Evolutionary conservation across 2,888 invertebrate genomes (phyloP).

Genomic region (Brenthis ino): DNA sequence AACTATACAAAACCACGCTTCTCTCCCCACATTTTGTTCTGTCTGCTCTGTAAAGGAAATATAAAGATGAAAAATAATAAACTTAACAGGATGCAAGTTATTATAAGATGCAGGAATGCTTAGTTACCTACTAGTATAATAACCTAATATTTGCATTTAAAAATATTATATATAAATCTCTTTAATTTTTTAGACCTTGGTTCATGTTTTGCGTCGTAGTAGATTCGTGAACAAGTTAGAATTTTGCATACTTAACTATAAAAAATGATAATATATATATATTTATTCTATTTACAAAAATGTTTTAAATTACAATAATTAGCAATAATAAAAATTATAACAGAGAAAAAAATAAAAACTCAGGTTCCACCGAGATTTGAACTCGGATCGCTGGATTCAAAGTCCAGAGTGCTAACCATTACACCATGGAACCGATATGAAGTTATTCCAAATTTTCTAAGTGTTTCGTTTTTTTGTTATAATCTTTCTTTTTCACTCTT

Average conservation of each 20-base stretch:
- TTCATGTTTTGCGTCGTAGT: neutral
- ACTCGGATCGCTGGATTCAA: slow-evolving; percentile 92
- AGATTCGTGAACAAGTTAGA: neutral
- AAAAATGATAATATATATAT: neutral
- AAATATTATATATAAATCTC: neutral
- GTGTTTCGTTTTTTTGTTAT: neutral
- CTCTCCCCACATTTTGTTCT: no score
- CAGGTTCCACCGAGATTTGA: slow-evolving; percentile 90
- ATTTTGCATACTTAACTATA: neutral
- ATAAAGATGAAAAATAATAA: no score
- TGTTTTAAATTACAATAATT: neutral
- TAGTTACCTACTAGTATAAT: neutral
- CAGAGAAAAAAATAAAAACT: slow-evolving; percentile 28
- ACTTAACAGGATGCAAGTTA: no score
- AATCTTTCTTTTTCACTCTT: neutral
- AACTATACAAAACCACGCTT: no score
- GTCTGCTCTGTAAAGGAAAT: no score
- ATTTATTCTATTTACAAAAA: no score
- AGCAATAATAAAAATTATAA: neutral
- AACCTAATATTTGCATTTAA: neutral
- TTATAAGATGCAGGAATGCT: neutral
- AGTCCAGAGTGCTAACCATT: slow-evolving; percentile 92
- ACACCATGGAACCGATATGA: slow-evolving; percentile 78
- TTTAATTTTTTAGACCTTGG: slow-evolving; percentile 7
- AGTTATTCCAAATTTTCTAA: slow-evolving; percentile 3